Evolutionary conservation across 2,888 invertebrate species (phyloP).

Genomic region (Melanchra persicariae): DNA sequence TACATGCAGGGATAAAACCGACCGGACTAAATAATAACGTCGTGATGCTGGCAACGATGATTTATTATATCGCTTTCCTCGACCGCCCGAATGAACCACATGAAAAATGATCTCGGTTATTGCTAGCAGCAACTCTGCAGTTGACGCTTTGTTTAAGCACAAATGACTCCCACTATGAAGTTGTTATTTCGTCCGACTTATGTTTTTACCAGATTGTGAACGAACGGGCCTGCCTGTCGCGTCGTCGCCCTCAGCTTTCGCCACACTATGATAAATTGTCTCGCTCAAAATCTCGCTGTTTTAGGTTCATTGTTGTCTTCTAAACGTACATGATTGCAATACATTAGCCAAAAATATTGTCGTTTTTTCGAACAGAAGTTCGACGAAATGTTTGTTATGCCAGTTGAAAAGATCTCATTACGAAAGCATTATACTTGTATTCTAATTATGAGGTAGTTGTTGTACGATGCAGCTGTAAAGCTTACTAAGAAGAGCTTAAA

Average conservation of each 20-base stretch:
- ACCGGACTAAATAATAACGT: slow-evolving; percentile 89
- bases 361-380: background rate
- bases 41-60: slow-evolving; percentile 89
- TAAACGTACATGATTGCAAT: slow-evolving; percentile 37
- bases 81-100: slow-evolving; percentile 89
- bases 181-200: slow-evolving; percentile 83
- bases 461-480: background rate
- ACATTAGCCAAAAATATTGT: background rate
- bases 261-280: slow-evolving; percentile 82
- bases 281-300: slow-evolving; percentile 69
- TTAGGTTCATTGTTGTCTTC: slow-evolving; percentile 58
- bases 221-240: slow-evolving; percentile 63
- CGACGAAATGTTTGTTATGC: background rate
- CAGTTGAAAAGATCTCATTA: background rate
- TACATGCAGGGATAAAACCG: slow-evolving; percentile 85
- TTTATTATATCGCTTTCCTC: slow-evolving; percentile 90
- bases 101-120: slow-evolving; percentile 90
- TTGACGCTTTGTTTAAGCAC: slow-evolving; percentile 90
- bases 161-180: slow-evolving; percentile 89
- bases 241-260: slow-evolving; percentile 62
- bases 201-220: slow-evolving; percentile 81
- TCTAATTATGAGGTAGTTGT: background rate
- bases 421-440: background rate
- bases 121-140: slow-evolving; percentile 89
- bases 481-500: background rate